phyloP scores from a whole-genome alignment of 2,113 vertebrate genomes.

The Phyllopteryx taeniolatus region DNA sequence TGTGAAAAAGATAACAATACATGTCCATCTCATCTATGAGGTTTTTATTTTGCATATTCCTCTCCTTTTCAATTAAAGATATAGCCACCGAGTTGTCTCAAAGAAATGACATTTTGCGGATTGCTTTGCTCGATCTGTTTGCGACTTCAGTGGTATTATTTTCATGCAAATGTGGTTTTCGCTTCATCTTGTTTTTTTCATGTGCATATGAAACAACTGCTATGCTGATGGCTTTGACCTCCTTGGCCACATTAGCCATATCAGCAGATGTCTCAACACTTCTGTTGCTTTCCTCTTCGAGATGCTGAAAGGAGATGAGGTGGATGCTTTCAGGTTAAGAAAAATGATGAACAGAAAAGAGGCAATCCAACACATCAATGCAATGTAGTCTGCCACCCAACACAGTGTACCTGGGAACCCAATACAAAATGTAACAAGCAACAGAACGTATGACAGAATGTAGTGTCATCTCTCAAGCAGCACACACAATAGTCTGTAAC shows the following conservation, averaged over 20 bases:
- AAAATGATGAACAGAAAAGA: conserved; percentile 20
- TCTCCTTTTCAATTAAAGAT: conserved; percentile 62
- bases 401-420: too few relatives aligned
- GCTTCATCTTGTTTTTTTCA: conserved; percentile 28
- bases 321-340: conserved; percentile 6
- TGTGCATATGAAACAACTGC: conserved; percentile 41
- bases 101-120: conserved; percentile 44
- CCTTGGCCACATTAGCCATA: conserved; percentile 18
- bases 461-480: not conserved
- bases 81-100: conserved; percentile 38
- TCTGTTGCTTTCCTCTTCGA: conserved; percentile 4
- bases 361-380: not conserved
- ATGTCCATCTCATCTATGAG: conserved; percentile 39
- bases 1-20: conserved; percentile 36
- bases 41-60: conserved; percentile 26
- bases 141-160: conserved; percentile 59
- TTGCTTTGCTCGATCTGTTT: conserved; percentile 49
- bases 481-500: too few relatives aligned
- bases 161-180: conserved; percentile 62
- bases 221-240: conserved; percentile 15
- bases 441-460: not conserved
- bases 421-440: not conserved
- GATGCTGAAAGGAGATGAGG: conserved; percentile 14
- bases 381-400: too few relatives aligned
- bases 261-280: conserved; percentile 15